Evolutionary conservation across 1,140 invertebrate species (phyloP).

Genomic region (Homalodisca vitripennis): DNA sequence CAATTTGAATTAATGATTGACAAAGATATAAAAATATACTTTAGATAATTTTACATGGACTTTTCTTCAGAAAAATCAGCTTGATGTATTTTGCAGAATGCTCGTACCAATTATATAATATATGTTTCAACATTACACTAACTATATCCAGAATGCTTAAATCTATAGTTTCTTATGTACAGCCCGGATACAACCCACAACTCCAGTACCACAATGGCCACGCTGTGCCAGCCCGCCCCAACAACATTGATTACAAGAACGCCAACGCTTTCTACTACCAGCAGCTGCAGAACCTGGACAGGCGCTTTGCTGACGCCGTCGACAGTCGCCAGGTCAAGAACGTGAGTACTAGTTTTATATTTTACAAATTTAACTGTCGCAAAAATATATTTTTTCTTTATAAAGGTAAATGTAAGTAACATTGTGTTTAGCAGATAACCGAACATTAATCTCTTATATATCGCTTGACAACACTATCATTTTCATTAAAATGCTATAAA

Average conservation of each 20-base stretch:
- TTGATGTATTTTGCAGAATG: no score
- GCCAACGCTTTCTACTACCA: conserved; percentile 26
- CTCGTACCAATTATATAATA: background rate
- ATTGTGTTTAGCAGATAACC: no score
- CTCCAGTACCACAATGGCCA: conserved; percentile 34
- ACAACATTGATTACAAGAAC: conserved; percentile 22
- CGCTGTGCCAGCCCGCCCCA: conserved; percentile 30
- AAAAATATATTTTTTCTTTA: no score
- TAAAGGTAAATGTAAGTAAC: no score
- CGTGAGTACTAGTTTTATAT: conserved; percentile 18
- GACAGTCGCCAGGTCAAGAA: conserved; percentile 13
- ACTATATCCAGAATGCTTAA: background rate
- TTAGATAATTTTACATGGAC: no score
- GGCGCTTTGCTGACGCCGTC: conserved; percentile 24
- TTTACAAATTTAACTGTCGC: no score
- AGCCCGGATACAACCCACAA: conserved; percentile 36
- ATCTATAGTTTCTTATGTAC: background rate
- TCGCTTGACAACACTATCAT: no score
- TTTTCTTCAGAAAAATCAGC: no score
- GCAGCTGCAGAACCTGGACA: conserved; percentile 22
- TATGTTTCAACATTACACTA: background rate
- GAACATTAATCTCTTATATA: no score
- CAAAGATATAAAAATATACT: no score
- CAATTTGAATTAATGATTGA: background rate
- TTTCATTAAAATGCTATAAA: no score